Base-by-base conservation (phyloP, 2,888 invertebrate species). In the Chelonus formosanus region DNA sequence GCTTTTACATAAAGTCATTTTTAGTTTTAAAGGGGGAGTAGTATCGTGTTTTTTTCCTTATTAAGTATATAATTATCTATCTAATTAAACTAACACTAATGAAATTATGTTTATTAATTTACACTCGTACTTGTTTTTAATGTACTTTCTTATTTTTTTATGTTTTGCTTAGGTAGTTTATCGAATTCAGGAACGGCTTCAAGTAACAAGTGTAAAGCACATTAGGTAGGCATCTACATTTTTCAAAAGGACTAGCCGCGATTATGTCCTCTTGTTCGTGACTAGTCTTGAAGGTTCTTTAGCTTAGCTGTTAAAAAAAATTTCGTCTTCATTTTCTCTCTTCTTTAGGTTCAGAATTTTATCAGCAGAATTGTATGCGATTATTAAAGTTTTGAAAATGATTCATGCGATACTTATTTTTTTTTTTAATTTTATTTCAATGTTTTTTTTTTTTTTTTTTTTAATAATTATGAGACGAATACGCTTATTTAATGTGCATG, bases 191-290 rank as follows among this genome's bases (percentile, higher is more conserved):
- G 10, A 36, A 32, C 50, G 55, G 61, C 67, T 48, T 44, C 56
- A 57, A 65, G 57, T 58, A 65, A 68, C 67, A 62, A 63, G 56
- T 56, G 59, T 68, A 68, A 67, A 71, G 66, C 62, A 70, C 70
- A 61, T 68, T 67, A 69, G 65, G 66, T 64, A 66, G 48, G 31
- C 60, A 66, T 59, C 65, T 64, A 54, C 36, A 62, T 67, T 54
- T 63, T 65, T 65, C 64, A 70, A 65, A 67, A 65, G 65, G 63
- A 68, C 63, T 63, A 68, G 55, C 62, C 66, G 58, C 62, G 64
- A 69, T 63, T 59, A 32, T 58, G 65, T 63, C 70, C 65, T 68
- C 67, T 65, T 67, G 57, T 60, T 64, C 65, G 70, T 70, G 71
- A 71, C 70, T 71, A 71, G 71, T 68, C 70, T 65, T 67, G 58